Base-by-base conservation (phyloP, 2,888 invertebrate species). In the Machimus rusticus region DNA sequence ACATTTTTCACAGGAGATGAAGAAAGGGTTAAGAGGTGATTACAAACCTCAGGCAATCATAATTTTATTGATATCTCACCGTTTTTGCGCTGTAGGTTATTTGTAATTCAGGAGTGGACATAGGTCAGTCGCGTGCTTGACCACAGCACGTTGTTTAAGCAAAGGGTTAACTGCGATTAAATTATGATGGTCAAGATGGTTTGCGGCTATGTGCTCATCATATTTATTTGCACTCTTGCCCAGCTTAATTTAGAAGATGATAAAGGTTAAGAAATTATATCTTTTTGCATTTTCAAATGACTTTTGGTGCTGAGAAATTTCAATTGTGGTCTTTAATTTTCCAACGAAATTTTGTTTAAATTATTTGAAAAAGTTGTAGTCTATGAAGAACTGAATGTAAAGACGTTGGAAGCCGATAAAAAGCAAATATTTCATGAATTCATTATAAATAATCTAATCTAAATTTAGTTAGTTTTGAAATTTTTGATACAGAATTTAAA, bases 81-180 rank as follows among this genome's bases (percentile, higher is more conserved):
- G 76, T 76, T 76, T 51, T 66, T 28, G 23, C 23, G 66, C 66
- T 19, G 66, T 66, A 23, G 66, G 66, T 66, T 66, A 66, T 66
- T 66, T 66, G 28, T 66, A 23, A 12, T 66, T 9, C 28, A 12
- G 28, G 23, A 23, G 19, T 78, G 78, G 78, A 78, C 78, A 78
- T 46, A 78, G 78, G 78, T 78, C 78, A 78, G 78, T 43, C 78
- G 78, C 78, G 78, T 78, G 78, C 43, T 78, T 78, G 43, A 78
- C 78, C 78, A 43, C 46, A 78, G 28, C 19, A 78, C 23, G 9
- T n/a, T 51, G n/a, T 76, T 37, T 76, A 76, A 37, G 76, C 34
- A 34, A 37, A 76, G 76, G 76, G 76, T 76, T 76, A 76, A 34
- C 14, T 34, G n/a, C 76, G 19, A 76, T 76, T n/a, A 76, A 76